Conservation (phyloP, 2,888 invertebrate species). For the Leptogaster cylindrica region DNA sequence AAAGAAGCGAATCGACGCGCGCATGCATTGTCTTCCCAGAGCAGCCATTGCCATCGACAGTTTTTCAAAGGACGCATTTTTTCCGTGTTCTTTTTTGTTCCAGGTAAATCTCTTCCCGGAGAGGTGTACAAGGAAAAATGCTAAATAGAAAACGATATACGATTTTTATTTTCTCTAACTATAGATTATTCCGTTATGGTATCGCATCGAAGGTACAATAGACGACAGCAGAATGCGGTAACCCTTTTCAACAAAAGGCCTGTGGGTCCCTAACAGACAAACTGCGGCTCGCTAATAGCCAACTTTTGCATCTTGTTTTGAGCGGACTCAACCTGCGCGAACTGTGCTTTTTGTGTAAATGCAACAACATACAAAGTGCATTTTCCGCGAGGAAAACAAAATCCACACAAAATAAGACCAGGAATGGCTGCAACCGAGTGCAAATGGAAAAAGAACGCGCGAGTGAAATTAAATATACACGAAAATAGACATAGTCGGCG, state of each 20-base stretch:
- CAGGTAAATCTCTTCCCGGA: slow-evolving; percentile 21
- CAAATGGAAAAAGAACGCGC: slow-evolving; percentile 20
- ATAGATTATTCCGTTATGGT: slow-evolving; percentile 39
- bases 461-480: slow-evolving; percentile 22
- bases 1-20: slow-evolving; percentile 44
- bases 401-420: slow-evolving; percentile 17
- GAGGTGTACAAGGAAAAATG: slow-evolving; percentile 33
- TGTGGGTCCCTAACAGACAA: slow-evolving; percentile 22
- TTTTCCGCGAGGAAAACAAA: slow-evolving; percentile 31
- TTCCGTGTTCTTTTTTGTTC: slow-evolving; percentile 37
- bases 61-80: slow-evolving; percentile 3
- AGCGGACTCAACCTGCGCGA: slow-evolving; percentile 16
- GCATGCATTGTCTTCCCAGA: slow-evolving; percentile 44
- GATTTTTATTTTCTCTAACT: slow-evolving; percentile 29
- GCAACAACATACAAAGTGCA: slow-evolving; percentile 35
- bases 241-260: slow-evolving; percentile 34
- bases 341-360: slow-evolving; percentile 35
- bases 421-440: not conserved
- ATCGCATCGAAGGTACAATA: slow-evolving; percentile 38
- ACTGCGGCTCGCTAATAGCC: slow-evolving; percentile 28
- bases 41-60: slow-evolving; percentile 34
- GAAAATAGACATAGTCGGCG: not conserved
- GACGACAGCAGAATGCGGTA: slow-evolving; percentile 36
- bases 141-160: slow-evolving; percentile 37
- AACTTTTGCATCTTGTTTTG: slow-evolving; percentile 31